Conservation (phyloP, 2,113 vertebrate species). For the Centropus bengalensis region DNA sequence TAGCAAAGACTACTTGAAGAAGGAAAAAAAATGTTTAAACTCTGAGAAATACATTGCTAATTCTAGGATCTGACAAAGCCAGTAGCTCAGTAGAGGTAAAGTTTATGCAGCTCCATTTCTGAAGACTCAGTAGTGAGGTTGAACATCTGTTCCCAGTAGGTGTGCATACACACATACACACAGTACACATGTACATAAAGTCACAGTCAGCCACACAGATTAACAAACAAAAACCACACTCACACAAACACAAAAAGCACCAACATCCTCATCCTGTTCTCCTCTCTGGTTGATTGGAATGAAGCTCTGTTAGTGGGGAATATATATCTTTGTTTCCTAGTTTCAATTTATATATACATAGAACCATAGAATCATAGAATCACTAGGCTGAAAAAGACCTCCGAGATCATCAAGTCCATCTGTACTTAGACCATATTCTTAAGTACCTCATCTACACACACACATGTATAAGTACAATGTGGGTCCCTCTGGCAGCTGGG, state of each 20-base stretch:
- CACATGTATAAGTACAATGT: too few species aligned
- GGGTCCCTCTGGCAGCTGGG: too few species aligned
- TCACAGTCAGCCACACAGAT: neutral
- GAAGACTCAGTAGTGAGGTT: neutral
- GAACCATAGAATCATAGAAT: too few species aligned
- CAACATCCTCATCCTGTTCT: neutral
- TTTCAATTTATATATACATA: neutral
- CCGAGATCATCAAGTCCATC: too few species aligned
- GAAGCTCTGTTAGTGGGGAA: neutral
- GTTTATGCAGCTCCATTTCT: neutral
- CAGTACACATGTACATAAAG: neutral
- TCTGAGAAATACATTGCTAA: neutral
- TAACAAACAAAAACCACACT: neutral
- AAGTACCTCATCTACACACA: too few species aligned
- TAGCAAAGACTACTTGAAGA: neutral
- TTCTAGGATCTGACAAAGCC: neutral
- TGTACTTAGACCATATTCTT: too few species aligned
- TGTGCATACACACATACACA: rapidly evolving
- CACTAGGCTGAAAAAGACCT: too few species aligned
- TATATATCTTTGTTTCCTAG: too few species aligned
- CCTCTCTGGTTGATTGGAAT: neutral
- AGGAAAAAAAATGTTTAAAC: neutral
- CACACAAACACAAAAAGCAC: neutral
- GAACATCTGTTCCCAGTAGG: rapidly evolving
- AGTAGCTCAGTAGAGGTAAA: neutral